Conservation (phyloP, 2,888 invertebrate species). For the Neoitamus cyanurus region DNA sequence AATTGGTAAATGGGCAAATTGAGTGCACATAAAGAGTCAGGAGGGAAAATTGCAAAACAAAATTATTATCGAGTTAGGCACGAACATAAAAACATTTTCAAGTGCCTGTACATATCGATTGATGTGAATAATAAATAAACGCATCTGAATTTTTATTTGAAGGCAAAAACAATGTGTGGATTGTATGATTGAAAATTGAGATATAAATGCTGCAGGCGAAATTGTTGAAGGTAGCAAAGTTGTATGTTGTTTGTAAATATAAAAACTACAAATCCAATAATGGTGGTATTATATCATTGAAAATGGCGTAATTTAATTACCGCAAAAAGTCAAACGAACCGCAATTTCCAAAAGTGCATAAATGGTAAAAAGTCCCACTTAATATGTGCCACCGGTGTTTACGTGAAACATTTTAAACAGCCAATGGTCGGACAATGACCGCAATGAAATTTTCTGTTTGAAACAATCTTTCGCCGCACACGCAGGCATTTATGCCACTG, state of each 20-base stretch:
- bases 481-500: not conserved
- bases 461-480: not conserved
- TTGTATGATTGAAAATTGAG: not conserved
- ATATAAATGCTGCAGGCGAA: too few relatives aligned
- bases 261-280: not conserved
- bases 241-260: not conserved
- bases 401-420: not conserved
- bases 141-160: not conserved
- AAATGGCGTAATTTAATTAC: not conserved
- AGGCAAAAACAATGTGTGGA: not conserved
- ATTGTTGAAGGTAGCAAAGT: not conserved
- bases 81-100: not conserved
- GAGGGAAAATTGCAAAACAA: not conserved
- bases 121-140: not conserved
- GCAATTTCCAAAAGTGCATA: not conserved
- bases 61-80: not conserved
- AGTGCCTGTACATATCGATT: not conserved
- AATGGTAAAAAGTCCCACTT: not conserved
- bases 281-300: not conserved
- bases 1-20: not conserved
- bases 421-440: constrained; percentile 1
- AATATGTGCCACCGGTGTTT: not conserved
- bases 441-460: constrained; percentile 1
- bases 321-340: not conserved
- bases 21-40: not conserved